Evolutionary conservation across 2,797 vertebrate genomes (phyloP).

Genomic region (Anas capensis): DNA sequence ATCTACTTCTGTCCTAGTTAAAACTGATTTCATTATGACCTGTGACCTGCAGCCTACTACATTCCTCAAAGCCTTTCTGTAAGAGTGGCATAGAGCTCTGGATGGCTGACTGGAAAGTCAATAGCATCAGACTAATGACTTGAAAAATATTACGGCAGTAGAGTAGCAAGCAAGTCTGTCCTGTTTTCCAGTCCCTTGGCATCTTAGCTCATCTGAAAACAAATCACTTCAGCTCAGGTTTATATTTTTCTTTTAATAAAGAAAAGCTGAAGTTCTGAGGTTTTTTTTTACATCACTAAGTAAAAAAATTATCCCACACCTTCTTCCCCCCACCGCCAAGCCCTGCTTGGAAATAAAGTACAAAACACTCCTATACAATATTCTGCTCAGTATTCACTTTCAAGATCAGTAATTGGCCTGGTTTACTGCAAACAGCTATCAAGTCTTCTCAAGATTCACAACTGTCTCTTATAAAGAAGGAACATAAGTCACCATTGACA

Average conservation of each 20-base stretch:
- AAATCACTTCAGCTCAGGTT: neutral
- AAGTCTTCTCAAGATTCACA: neutral
- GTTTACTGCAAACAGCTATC: neutral
- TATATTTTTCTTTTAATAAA: neutral
- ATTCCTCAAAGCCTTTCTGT: neutral
- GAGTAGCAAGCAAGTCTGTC: neutral
- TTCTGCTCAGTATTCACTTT: neutral
- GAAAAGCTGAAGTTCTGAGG: neutral
- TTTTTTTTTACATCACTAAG: neutral
- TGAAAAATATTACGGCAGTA: rapidly evolving
- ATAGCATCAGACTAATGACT: neutral
- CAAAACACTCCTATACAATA: neutral
- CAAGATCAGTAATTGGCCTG: neutral
- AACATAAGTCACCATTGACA: neutral
- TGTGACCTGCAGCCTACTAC: neutral
- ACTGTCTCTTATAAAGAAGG: neutral
- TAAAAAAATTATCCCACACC: neutral
- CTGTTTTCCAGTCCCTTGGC: neutral
- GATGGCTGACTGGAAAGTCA: neutral
- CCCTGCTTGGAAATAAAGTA: neutral
- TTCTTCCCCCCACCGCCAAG: no score
- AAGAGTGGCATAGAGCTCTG: neutral
- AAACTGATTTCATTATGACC: neutral
- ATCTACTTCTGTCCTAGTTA: neutral
- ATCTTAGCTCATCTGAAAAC: neutral